Conservation (phyloP, 2,888 invertebrate species). For the Tenthredo amoena region DNA sequence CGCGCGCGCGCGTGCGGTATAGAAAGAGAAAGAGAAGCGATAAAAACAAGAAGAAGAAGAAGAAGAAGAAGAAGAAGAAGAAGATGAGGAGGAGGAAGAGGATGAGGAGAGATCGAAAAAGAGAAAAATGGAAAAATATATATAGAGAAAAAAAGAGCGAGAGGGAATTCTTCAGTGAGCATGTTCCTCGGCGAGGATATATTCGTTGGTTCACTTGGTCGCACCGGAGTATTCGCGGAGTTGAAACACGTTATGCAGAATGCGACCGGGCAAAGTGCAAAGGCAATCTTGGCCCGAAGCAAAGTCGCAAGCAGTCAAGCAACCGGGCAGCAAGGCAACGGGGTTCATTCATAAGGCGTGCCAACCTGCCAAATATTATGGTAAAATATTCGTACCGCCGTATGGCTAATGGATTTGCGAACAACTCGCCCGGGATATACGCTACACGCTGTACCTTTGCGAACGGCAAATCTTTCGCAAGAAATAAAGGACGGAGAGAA, state of each 20-base stretch:
- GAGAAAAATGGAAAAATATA: conserved; percentile 48
- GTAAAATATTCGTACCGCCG: conserved; percentile 72
- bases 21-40: conserved; percentile 55
- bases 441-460: neutral
- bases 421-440: conserved; percentile 14
- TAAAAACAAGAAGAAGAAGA: conserved; percentile 55
- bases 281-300: conserved; percentile 61
- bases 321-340: neutral
- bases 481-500: conserved; percentile 54
- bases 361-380: conserved; percentile 76
- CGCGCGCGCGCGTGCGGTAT: conserved; percentile 45
- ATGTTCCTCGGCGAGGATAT: conserved; percentile 52
- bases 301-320: conserved; percentile 58
- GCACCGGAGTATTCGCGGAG: conserved; percentile 34
- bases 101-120: conserved; percentile 54
- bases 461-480: neutral
- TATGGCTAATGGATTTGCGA: conserved; percentile 65
- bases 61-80: conserved; percentile 54
- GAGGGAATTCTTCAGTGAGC: conserved; percentile 62
- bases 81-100: conserved; percentile 53
- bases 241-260: conserved; percentile 50
- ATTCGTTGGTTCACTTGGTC: conserved; percentile 31
- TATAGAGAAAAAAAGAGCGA: conserved; percentile 56
- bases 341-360: conserved; percentile 68
- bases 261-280: conserved; percentile 47